Base-by-base conservation (phyloP, 1,140 invertebrate genomes). In the Drosophila eugracilis region DNA sequence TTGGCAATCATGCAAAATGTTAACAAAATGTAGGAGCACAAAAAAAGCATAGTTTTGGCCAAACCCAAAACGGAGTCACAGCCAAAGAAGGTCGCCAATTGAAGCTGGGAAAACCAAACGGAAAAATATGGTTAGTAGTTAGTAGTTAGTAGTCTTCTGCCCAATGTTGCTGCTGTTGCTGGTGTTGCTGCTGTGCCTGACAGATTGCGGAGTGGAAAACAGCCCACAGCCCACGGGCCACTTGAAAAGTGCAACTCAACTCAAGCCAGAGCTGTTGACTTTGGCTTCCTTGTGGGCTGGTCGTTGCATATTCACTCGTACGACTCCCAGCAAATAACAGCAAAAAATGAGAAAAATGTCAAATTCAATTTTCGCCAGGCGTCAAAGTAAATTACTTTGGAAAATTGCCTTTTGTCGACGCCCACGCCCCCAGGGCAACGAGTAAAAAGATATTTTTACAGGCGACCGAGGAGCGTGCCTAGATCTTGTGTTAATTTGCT, bases 321-420 rank as follows among this genome's bases (percentile, higher is more conserved):
- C 21, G 24, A 66, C 10, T 41, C 14, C 9, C 19, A 19, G 3
- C 21, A 14, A n/a, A 26, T 21, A 34, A 30, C 14, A 34, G 59
- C 63, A 17, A 28, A 59, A 63, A 41, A 53, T 67, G n/a, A 24
- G 42, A 67, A 67, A 83, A 83, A 83, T 83, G 79, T 84, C 79
- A 81, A 67, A 67, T 81, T 81, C 78, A 83, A 83, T 81, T 78
- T 81, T 77, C 66, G 42, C 57, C 69, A 69, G 74, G 74, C 78
- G 78, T 83, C 62, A 44, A 45, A 62, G 49, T 74, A 83, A 81
- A 81, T 81, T 81, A 83, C 74, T 81, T 78, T 65, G 60, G 79
- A 83, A 83, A 83, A 83, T 84, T 83, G 79, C 70, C 52, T 81
- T 74, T 81, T 77, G 67, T 54, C 52, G 59, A 84, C 69, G 78